Evolutionary conservation across 2,888 invertebrate species (phyloP).

Genomic region (Biston stratarius): DNA sequence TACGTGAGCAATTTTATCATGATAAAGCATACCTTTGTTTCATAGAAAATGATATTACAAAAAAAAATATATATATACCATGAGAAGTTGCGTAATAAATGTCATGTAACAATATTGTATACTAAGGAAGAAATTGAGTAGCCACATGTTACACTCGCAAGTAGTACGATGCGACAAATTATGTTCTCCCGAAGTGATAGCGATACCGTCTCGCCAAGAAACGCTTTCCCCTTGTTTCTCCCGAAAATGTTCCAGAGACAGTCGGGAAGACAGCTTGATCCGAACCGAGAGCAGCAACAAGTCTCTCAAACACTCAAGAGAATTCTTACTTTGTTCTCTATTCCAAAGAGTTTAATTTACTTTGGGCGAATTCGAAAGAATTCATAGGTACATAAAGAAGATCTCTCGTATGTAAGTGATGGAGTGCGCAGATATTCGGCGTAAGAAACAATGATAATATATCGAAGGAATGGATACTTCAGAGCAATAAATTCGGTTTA

Average conservation of each 20-base stretch:
- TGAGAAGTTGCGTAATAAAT: constrained; percentile 47
- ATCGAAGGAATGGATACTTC: constrained; percentile 48
- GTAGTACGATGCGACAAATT: constrained; percentile 72
- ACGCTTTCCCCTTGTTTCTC: constrained; percentile 75
- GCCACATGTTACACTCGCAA: constrained; percentile 56
- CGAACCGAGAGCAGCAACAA: constrained; percentile 78
- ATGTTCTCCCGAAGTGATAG: constrained; percentile 75
- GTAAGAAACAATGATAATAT: constrained; percentile 55
- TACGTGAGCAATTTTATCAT: constrained; percentile 38
- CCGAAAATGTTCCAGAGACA: constrained; percentile 74
- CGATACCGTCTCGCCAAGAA: constrained; percentile 73
- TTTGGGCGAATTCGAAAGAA: constrained; percentile 50
- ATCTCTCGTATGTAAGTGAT: constrained; percentile 69
- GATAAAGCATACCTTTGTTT: constrained; percentile 29
- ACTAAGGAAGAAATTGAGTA: constrained; percentile 54
- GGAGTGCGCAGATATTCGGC: constrained; percentile 57
- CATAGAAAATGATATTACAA: constrained; percentile 20
- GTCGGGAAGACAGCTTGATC: constrained; percentile 81
- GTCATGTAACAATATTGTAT: constrained; percentile 39
- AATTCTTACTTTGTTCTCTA: constrained; percentile 62
- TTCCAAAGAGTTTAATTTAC: constrained; percentile 61
- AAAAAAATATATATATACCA: constrained; percentile 26
- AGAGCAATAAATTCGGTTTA: constrained; percentile 45
- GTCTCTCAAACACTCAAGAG: constrained; percentile 60
- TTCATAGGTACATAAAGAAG: constrained; percentile 70